Conservation (phyloP, 2,797 vertebrate species). For the Malurus splendens region DNA sequence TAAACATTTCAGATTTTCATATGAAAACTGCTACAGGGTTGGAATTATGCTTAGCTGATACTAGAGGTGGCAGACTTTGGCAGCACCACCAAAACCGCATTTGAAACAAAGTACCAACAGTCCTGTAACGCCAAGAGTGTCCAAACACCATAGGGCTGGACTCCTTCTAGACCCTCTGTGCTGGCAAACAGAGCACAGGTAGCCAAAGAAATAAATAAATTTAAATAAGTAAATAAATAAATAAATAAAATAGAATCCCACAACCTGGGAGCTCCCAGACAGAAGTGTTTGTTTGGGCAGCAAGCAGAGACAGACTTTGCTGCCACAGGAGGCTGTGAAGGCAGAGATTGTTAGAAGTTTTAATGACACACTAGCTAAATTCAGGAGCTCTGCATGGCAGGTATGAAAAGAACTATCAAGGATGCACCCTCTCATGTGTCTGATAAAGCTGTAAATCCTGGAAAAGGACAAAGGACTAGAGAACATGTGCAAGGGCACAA, state of each 20-base stretch:
- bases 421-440: rapidly evolving
- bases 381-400: rapidly evolving
- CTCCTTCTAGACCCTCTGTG: rapidly evolving
- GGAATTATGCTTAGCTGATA: rapidly evolving
- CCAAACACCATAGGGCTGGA: not conserved
- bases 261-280: not conserved
- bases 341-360: not conserved
- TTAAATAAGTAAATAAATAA: no score
- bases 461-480: not conserved
- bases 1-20: not conserved
- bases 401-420: not conserved
- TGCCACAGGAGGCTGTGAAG: not conserved
- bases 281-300: not conserved
- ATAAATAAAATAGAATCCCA: not conserved
- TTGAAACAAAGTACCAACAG: not conserved
- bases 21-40: not conserved
- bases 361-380: not conserved
- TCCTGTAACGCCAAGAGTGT: not conserved
- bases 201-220: no score
- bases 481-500: rapidly evolving
- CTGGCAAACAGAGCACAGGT: not conserved
- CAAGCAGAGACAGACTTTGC: not conserved
- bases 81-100: not conserved
- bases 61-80: not conserved
- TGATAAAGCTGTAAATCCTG: not conserved